Conservation (phyloP, 2,797 vertebrate species). For the Myripristis murdjan region DNA sequence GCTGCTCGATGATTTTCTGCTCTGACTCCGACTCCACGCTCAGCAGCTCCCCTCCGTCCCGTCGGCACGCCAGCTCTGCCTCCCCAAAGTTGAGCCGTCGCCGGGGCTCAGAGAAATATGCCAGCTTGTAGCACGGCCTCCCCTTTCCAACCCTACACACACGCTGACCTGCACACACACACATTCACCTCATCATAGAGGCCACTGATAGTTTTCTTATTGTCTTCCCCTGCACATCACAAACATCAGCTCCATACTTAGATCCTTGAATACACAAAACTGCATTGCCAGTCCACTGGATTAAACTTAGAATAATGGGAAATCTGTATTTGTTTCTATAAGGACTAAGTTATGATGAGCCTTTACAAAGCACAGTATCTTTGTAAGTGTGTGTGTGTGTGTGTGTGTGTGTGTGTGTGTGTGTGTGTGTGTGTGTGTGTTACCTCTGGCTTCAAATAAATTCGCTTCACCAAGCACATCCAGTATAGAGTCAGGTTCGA, state of each 20-base stretch:
- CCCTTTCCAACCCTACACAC: constrained; percentile 90
- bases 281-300: no score
- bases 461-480: constrained; percentile 68
- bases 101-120: constrained; percentile 91
- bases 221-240: no score
- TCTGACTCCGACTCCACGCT: constrained; percentile 91
- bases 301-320: no score
- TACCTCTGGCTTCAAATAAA: constrained; percentile 82
- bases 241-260: no score
- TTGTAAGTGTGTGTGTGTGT: background rate
- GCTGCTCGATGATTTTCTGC: constrained; percentile 90
- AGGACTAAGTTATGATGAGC: background rate
- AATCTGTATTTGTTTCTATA: background rate
- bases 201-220: no score
- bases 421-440: no score
- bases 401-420: no score
- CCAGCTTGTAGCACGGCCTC: constrained; percentile 93
- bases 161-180: constrained; percentile 86
- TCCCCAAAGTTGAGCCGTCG: constrained; percentile 89
- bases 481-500: constrained; percentile 18
- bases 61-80: constrained; percentile 87
- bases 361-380: background rate
- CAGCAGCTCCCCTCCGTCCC: constrained; percentile 91
- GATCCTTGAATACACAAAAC: no score
- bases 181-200: background rate